Percentiles rank a stretch among this genome's conserved stretches.
Evolutionary conservation across 2,113 vertebrate genomes (phyloP).

Genomic region (Maccullochella peelii): DNA sequence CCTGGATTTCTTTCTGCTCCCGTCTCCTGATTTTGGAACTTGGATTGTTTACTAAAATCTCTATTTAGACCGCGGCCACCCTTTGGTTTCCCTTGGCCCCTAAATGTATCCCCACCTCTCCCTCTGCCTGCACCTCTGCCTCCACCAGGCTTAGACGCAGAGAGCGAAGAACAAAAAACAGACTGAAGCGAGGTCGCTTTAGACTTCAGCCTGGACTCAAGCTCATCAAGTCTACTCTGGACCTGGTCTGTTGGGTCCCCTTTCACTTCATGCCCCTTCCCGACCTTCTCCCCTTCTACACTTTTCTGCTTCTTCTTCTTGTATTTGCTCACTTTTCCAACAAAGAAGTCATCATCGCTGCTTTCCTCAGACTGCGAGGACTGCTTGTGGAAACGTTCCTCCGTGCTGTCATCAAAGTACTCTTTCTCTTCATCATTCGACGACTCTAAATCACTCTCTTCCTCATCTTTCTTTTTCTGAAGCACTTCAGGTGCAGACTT

Average conservation of each 20-base stretch:
- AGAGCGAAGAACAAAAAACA: conserved; percentile 89
- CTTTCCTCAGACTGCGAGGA: conserved; percentile 90
- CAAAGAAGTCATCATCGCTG: conserved; percentile 92
- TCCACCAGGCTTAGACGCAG: conserved; percentile 50
- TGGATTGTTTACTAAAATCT: conserved; percentile 45
- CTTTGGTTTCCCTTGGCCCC: conserved; percentile 23
- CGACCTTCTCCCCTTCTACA: conserved; percentile 2
- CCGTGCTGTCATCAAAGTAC: conserved; percentile 88
- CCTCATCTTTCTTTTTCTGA: conserved; percentile 2
- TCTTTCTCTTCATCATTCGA: conserved; percentile 69
- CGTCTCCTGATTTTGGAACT: conserved; percentile 44
- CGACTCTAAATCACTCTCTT: conserved; percentile 81
- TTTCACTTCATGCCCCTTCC: conserved; percentile 8
- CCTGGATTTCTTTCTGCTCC: conserved; percentile 7
- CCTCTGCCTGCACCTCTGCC: conserved; percentile 42
- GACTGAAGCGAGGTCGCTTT: conserved; percentile 84
- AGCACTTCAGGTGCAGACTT: conserved; percentile 2
- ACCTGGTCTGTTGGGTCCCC: conserved; percentile 2
- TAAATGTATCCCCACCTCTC: conserved; percentile 38
- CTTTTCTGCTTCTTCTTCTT: conserved; percentile 83
- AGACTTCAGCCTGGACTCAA: conserved; percentile 63
- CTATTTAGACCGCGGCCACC: background rate
- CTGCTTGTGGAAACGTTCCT: conserved; percentile 94
- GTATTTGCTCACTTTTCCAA: conserved; percentile 91
- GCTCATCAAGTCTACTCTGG: conserved; percentile 60